Evolutionary conservation across 2,888 invertebrate genomes (phyloP), one percentile per base, ranked within the genome.

Genomic region (Leucophenga maculata): DNA sequence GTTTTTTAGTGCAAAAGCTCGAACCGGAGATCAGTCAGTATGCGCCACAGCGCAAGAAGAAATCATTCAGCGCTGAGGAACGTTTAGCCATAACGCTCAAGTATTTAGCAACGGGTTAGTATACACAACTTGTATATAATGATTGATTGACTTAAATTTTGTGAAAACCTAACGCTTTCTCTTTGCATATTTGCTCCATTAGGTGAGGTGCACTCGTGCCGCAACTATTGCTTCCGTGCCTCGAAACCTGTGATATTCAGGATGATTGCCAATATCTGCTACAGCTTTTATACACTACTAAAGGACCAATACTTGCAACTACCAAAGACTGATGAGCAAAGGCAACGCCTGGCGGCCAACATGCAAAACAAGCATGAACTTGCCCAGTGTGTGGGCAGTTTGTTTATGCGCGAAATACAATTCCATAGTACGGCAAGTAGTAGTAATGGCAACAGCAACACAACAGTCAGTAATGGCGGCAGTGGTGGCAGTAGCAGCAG

Each of bases 201-300:
- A 87, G 87, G 87, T 74, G 87, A 87, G 81, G 85, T 87, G 69
- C 87, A 87, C 78, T 87, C 87, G 72, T 87, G 87, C 79, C 86
- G 87, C 76, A 87, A 87, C 78, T 87, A 87, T 76, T 87, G 87
- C 81, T 87, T 87, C 81, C 86, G 86, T 78, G 87, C 87, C 82
- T 86, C 87, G 72, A 87, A 87, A 84, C 85, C 86, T 83, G 87
- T 87, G 82, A 87, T 87, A 83, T 83, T 86, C 73, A 86, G 85
- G 79, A 87, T 87, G 87, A 86, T 87, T 77, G 86, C 86, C 74
- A 86, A 87, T 77, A 87, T 87, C 75, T 87, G 87, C 77, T 78
- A 85, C 78, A 86, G 86, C 81, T 86, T 87, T 75, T 87, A 86
- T 67, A 87, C 87, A 79, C 82, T 85, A 76, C 80, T 87, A 70